phyloP scores from a whole-genome alignment of 2,888 invertebrate genomes.

The Drosophila mercatorum region DNA sequence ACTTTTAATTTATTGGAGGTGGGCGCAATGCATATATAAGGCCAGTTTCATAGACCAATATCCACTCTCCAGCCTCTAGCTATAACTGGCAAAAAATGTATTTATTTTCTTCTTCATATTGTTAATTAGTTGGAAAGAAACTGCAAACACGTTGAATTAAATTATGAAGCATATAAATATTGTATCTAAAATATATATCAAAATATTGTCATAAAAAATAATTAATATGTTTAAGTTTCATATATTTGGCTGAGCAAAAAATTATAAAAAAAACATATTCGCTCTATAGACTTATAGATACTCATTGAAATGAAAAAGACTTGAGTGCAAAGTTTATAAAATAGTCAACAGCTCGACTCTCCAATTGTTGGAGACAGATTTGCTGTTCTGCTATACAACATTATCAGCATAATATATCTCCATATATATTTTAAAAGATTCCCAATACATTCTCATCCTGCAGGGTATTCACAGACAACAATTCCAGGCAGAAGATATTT shows the following conservation, averaged over 20 bases:
- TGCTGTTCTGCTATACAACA: no score
- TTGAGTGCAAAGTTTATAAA: not conserved
- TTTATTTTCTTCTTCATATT: constrained; percentile 23
- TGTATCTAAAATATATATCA: constrained; percentile 56
- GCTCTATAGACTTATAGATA: constrained; percentile 1
- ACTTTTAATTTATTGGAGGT: not conserved
- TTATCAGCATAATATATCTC: no score
- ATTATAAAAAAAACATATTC: constrained; percentile 4
- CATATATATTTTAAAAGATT: no score
- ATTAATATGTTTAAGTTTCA: constrained; percentile 58
- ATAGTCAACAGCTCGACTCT: not conserved
- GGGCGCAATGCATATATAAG: no score
- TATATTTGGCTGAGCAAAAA: constrained; percentile 32
- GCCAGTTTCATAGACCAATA: not conserved
- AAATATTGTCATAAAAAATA: constrained; percentile 75
- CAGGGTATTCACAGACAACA: not conserved
- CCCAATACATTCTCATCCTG: no score
- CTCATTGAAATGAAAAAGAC: not conserved
- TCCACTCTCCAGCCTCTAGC: not conserved
- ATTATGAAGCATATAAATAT: constrained; percentile 42
- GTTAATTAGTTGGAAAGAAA: constrained; percentile 56
- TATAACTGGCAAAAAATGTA: constrained; percentile 5
- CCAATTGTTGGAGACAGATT: not conserved
- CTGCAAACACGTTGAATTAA: constrained; percentile 25
- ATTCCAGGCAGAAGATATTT: not conserved